Conservation (phyloP, 2,888 invertebrate genomes). For the Leucophenga maculata region DNA sequence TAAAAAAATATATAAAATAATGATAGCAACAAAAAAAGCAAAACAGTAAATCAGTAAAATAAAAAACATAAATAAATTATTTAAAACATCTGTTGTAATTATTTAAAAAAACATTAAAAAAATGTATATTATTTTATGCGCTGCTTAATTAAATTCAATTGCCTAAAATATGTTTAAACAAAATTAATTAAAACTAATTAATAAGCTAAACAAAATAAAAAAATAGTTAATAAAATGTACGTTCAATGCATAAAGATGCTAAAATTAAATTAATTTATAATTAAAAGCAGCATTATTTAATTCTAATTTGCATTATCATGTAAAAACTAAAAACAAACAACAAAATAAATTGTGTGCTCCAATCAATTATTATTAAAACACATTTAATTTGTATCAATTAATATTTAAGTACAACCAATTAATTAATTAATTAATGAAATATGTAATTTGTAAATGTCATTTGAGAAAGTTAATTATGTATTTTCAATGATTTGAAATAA, state of each 20-base stretch:
- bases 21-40: conserved; percentile 3
- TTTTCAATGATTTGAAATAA: conserved; percentile 58
- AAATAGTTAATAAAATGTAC: conserved; percentile 34
- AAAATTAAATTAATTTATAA: conserved; percentile 32
- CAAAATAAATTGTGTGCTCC: conserved; percentile 8
- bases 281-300: conserved; percentile 32
- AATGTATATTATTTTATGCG: background rate
- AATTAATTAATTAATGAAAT: conserved; percentile 34
- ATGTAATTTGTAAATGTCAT: conserved; percentile 44
- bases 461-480: conserved; percentile 52
- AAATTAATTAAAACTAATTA: conserved; percentile 1
- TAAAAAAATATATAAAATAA: conserved; percentile 1
- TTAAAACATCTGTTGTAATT: conserved; percentile 22
- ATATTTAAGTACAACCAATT: conserved; percentile 36
- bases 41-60: background rate
- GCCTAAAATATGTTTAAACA: conserved; percentile 4
- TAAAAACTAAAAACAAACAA: conserved; percentile 34
- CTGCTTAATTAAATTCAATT: background rate
- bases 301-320: conserved; percentile 25
- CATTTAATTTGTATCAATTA: conserved; percentile 26
- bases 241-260: conserved; percentile 47
- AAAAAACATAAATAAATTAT: background rate
- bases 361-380: conserved; percentile 34
- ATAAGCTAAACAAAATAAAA: conserved; percentile 11
- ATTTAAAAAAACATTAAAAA: background rate